Base-by-base conservation (phyloP, 2,113 vertebrate species). In the Paedocypris sp. region DNA sequence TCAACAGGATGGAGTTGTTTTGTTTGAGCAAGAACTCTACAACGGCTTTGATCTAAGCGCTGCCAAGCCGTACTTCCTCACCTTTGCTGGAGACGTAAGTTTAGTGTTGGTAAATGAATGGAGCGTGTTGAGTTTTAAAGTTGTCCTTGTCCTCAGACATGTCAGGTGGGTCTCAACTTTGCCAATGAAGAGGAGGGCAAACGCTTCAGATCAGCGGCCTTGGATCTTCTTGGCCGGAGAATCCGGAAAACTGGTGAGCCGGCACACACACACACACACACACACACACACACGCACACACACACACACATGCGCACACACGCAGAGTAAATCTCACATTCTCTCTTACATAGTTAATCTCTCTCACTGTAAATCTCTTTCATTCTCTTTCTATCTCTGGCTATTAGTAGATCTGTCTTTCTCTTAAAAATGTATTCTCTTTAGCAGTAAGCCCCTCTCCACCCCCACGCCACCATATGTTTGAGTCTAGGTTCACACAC, bases 121-220 rank as follows among this genome's bases (percentile, higher is more conserved):
- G 19, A n/a, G 11, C 13, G 42, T 46, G 2, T 4, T 36, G 9
- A 4, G 8, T 39, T 6, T 26, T 54, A 33, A 8, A 15, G 67
- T 60, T 77, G 69, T 25, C 7, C 32, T 26, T 19, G 1, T 36
- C 22, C 83, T 78, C 76, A 98, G 94, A 75, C 83, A 48, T 91
- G 85, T 84, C 93, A 97, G 79, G 85, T 98, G 79, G 94, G 92
- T 76, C 85, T 98, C 79, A 97, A 98, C 85, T 99, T 97, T 83
- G 86, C 93, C 79, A 94, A 64, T 61, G 93, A 98, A 81, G 91
- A 97, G 75, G 94, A 99, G 81, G 85, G 88, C 78, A 93, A 90
- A 77, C 86, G 79, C 70, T 96, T 98, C 77, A 80, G 82, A 46
- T 69, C 52, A 70, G 73, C 80, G 28, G 36, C 89, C 68, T 63